Evolutionary conservation across 2,113 vertebrate genomes (phyloP), one percentile per base, ranked within the genome.

Genomic region (Macrotis lagotis): DNA sequence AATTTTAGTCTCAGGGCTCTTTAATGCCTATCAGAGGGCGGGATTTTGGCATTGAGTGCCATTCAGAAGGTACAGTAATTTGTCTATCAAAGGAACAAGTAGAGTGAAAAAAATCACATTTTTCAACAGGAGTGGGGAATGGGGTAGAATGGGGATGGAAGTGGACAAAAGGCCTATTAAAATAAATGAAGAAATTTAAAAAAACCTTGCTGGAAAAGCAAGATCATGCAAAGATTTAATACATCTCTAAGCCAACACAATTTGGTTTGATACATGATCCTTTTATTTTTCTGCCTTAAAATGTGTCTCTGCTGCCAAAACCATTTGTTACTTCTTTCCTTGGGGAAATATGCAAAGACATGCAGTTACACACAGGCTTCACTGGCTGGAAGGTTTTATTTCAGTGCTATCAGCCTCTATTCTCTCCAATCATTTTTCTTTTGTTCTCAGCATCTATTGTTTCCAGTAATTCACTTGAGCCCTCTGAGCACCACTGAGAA

Each of bases 321-420:
- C 91, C 96, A 98, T 98, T 98, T 97, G 98, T 98, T 98, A 97
- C 52, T 97, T 95, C 92, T 91, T 92, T 98, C 98, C 98, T 97
- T 98, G 96, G 98, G 98, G 98, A 98, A 98, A 98, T 98, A 98
- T 97, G 95, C 94, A 98, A 97, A 98, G 98, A 98, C 98, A 97
- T 96, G 97, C 97, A 97, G 96, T 98, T 98, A 95, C 96, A 96
- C 96, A 97, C 91, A 96, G 97, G 95, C 95, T 91, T 97, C 94
- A 93, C 95, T 97, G 95, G 96, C 93, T 98, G 97, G 94, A 98
- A 98, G 97, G 89, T 91, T 98, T 98, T 97, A 97, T 98, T 98
- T 98, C 98, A 98, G 89, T 98, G 95, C 96, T 98, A 98, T 98
- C 98, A 98, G 95, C 92, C 96, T 98, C 97, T 97, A 97, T 98